Evolutionary conservation across 1,140 invertebrate species (phyloP), one percentile per base, ranked within the genome.

Genomic region (Eufriesea mexicana): DNA sequence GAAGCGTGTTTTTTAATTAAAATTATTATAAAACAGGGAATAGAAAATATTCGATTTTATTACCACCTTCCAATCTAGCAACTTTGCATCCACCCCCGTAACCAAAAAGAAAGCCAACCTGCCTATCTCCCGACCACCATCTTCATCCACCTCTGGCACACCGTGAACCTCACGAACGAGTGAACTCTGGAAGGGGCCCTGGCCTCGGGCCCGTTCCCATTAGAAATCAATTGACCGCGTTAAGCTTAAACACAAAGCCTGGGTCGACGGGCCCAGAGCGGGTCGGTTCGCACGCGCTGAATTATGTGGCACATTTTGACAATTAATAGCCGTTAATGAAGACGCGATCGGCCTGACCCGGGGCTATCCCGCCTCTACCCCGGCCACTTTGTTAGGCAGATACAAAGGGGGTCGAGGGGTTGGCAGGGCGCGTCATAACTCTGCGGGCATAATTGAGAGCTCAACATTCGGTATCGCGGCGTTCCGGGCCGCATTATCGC

Each of bases 381-480:
- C 20, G 28, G 2, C 45, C 80, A 42, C 47, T 49, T 79, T 79
- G 71, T 59, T 74, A 35, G 57, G 42, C 18, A 47, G 62, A 54
- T 49, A 84, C 35, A 76, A 55, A 55, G 23, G 72, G 78, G 77
- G 78, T 84, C 66, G 71, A 47, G 66, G 57, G 81, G 67, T 57
- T 54, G 66, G 23, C 70, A 47, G 75, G 75, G 81, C 73, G 83
- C 88, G 89, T 90, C 91, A 92, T 93, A 94, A 93, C 85, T 94
- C 92, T 93, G 90, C 66, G 54, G 75, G 45, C 75, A 89, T 94
- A 94, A 94, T 94, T 94, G 93, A 94, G 94, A 93, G 92, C 93
- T 94, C 92, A 94, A 92, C 84, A 71, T 89, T 85, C 86, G 88
- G 84, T 70, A 71, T 72, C 72, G 75, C 71, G 78, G 72, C 80